Evolutionary conservation across 2,113 vertebrate genomes (phyloP), one percentile per base, ranked within the genome.

Genomic region (Castor canadensis): DNA sequence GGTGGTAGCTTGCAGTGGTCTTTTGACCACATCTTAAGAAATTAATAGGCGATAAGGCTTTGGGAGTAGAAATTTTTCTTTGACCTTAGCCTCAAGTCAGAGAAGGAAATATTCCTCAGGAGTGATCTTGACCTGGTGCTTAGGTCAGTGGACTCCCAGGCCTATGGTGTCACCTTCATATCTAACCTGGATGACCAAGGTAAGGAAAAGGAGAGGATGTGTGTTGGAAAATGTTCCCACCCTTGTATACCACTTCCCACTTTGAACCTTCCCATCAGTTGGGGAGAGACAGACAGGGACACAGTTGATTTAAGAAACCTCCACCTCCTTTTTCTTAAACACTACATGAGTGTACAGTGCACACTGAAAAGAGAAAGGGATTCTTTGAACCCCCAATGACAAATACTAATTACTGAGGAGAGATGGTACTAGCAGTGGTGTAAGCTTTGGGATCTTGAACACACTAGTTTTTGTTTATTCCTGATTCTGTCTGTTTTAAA

Each of bases 61-160:
- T 12, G 1, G 67, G 58, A 80, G 10, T 26, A 9, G 13, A 6
- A 45, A 9, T 35, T 71, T 93, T 75, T 43, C 91, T 88, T 66
- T 87, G 75, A 80, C 67, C 7, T 80, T 87, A 35, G 73, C 73
- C 62, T 87, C 20, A 67, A 54, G 9, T 88, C 62, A 77, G 47
- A 71, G 56, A 77, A 60, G 12, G 62, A 58, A 91, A 71, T 58
- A 15, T 43, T 97, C 73, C 56, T 72, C 60, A 26, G 58, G 66
- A 35, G 56, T 66, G 54, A 84, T 80, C 26, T 38, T 80, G 54
- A 35, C 24, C 43, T 35, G 71, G 26, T 79, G 87, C 52, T 83
- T 84, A 4, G 19, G 28, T 64, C 58, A 43, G 1, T 26, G n/a
- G 35, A 47, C n/a, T 60, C 35, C 24, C 38, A 2, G 49, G 52